Conservation (phyloP, 2,888 invertebrate genomes). For the Rotaria magnacalcarata region DNA sequence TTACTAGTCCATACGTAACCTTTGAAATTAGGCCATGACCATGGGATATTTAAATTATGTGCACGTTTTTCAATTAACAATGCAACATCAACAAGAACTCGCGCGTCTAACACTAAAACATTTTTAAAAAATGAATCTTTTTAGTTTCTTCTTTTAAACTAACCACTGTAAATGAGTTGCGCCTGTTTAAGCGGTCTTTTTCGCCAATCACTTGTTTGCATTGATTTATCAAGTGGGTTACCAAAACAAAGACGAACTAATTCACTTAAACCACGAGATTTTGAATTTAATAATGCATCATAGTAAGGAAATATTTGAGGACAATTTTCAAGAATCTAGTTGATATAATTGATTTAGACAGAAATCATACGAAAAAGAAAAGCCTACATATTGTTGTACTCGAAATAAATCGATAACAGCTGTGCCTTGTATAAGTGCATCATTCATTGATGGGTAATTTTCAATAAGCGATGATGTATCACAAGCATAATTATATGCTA, state of each 20-base stretch:
- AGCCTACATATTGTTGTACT: conserved; percentile 23
- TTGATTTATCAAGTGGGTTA: conserved; percentile 41
- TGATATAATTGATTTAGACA: not conserved
- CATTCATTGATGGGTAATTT: not conserved
- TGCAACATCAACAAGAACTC: conserved; percentile 28
- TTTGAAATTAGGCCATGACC: conserved; percentile 8
- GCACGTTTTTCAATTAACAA: conserved; percentile 8
- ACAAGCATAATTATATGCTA: conserved; percentile 13
- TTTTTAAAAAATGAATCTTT: not conserved
- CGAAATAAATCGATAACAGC: conserved; percentile 21
- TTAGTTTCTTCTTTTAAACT: not conserved
- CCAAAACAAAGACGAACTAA: conserved; percentile 42
- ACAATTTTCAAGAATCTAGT: conserved; percentile 1
- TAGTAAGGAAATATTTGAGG: not conserved
- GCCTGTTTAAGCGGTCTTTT: conserved; percentile 43
- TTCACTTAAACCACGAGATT: conserved; percentile 44
- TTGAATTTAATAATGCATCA: not conserved
- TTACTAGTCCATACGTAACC: not conserved
- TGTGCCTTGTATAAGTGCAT: not conserved
- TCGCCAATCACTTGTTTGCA: conserved; percentile 44
- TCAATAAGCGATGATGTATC: conserved; percentile 17
- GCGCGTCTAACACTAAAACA: not conserved
- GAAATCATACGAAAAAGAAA: too few species aligned
- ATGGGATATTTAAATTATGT: not conserved
- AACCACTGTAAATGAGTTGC: conserved; percentile 43